Percentiles rank a stretch among this genome's conserved stretches.
Conservation (phyloP, 2,888 invertebrate species). For the Trimorus sp. region DNA sequence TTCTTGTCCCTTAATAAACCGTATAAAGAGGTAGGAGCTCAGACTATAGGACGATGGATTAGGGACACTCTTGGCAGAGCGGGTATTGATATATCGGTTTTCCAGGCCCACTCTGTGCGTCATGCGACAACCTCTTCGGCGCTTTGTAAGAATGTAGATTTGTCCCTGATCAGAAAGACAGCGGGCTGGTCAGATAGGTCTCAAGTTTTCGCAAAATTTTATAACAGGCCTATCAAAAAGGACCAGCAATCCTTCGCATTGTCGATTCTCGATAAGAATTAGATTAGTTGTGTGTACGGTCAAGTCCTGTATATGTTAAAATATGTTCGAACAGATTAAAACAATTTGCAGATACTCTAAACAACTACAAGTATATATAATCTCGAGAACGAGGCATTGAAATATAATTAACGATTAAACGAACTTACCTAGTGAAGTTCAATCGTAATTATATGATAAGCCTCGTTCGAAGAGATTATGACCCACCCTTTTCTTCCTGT, state of each 20-base stretch:
- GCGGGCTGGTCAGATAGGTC: conserved; percentile 31
- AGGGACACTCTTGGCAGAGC: background rate
- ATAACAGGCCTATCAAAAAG: conserved; percentile 18
- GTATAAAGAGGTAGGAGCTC: conserved; percentile 10
- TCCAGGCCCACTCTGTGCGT: conserved; percentile 10
- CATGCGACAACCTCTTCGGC: conserved; percentile 25
- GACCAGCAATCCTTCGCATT: conserved; percentile 1
- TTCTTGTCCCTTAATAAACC: conserved; percentile 29
- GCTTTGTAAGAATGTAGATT: background rate
- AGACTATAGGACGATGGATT: conserved; percentile 27
- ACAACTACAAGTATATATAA: conserved; percentile 33
- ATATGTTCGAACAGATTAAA: background rate
- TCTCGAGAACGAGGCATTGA: conserved; percentile 24
- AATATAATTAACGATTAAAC: conserved; percentile 31
- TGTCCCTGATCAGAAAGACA: conserved; percentile 8
- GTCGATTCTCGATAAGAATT: conserved; percentile 7
- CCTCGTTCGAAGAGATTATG: conserved; percentile 32
- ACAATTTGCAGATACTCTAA: conserved; percentile 20
- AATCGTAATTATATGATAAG: conserved; percentile 25
- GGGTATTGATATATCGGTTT: conserved; percentile 9
- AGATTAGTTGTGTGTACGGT: no score
- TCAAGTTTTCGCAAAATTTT: conserved; percentile 23
- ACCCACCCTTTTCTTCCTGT: no score
- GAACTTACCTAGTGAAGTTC: conserved; percentile 34
- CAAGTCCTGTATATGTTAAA: background rate